These are phyloP conservation scores for Saxidomus purpurata DNA, from an alignment of 1,140 invertebrate species.

Conservation along the genomic window DNA sequence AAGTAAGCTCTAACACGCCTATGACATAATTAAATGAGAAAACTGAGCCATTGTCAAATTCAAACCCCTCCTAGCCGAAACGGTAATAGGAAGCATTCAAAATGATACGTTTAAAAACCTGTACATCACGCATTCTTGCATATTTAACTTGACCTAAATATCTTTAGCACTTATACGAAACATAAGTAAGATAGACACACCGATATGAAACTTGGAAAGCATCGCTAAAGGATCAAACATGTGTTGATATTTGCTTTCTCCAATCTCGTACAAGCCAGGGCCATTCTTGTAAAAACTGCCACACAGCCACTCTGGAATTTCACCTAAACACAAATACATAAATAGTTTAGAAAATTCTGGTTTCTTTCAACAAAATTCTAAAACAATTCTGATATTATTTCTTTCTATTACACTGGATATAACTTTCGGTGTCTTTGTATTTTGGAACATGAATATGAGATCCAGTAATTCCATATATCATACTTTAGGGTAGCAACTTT, in stretches of 20 bases:
- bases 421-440: neutral
- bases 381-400: no score
- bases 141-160: neutral
- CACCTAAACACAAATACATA: slow-evolving; percentile 88
- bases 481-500: no score
- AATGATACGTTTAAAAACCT: neutral
- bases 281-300: slow-evolving; percentile 94
- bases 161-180: neutral
- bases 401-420: no score
- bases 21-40: neutral
- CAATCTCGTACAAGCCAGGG: slow-evolving; percentile 93
- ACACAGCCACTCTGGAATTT: slow-evolving; percentile 92
- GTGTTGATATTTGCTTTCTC: slow-evolving; percentile 92
- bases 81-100: neutral
- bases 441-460: neutral
- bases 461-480: no score
- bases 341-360: no score
- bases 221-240: slow-evolving; percentile 95
- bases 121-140: neutral
- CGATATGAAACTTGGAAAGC: slow-evolving; percentile 90
- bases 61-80: neutral
- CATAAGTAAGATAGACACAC: neutral
- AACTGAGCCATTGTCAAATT: neutral
- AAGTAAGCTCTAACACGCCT: no score
- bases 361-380: neutral